Evolutionary conservation across 1,140 invertebrate genomes (phyloP).

Genomic region (Drosophila azteca): DNA sequence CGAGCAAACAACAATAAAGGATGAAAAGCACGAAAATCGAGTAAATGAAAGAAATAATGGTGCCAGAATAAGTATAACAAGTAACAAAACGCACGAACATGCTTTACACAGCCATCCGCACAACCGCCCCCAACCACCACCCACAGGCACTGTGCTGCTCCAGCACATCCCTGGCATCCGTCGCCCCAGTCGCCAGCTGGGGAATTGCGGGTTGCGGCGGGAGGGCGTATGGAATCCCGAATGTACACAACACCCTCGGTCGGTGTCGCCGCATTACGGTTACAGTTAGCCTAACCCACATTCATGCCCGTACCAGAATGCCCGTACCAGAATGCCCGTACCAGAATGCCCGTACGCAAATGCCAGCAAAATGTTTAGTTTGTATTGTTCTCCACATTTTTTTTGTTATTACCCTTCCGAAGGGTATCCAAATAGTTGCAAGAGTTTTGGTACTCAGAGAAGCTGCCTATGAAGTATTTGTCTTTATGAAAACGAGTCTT

Average conservation of each 20-base stretch:
- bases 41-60: slow-evolving; percentile 80
- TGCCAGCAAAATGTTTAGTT: slow-evolving; percentile 49
- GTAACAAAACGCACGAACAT: slow-evolving; percentile 58
- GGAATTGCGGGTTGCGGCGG: slow-evolving; percentile 5
- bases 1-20: slow-evolving; percentile 81
- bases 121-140: not conserved
- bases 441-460: too few species aligned
- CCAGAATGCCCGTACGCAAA: slow-evolving; percentile 26
- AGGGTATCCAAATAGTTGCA: too few species aligned
- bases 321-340: slow-evolving; percentile 13
- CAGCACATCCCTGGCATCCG: slow-evolving; percentile 2
- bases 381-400: slow-evolving; percentile 14
- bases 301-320: not conserved
- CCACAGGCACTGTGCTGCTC: not conserved
- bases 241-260: slow-evolving; percentile 27
- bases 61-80: slow-evolving; percentile 70
- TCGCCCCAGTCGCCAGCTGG: slow-evolving; percentile 11
- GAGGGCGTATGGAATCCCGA: slow-evolving; percentile 13
- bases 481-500: too few species aligned
- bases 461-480: too few species aligned
- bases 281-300: slow-evolving; percentile 31
- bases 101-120: not conserved
- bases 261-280: slow-evolving; percentile 38
- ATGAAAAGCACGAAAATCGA: slow-evolving; percentile 72
- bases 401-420: too few species aligned